Base-by-base conservation (phyloP, 2,113 vertebrate genomes). In the Salvelinus alpinus region DNA sequence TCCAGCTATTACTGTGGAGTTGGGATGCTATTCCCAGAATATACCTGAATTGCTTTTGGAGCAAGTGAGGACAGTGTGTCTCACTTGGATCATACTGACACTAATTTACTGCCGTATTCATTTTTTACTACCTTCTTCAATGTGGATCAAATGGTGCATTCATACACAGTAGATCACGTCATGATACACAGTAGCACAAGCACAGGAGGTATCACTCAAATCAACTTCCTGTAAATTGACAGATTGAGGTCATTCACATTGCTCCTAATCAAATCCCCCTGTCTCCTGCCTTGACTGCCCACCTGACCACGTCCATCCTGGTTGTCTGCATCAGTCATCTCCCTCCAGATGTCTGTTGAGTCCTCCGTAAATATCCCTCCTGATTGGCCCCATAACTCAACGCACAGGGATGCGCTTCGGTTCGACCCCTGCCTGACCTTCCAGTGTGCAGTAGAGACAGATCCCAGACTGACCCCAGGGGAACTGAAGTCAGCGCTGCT, bases 351-450 rank as follows among this genome's bases (percentile, higher is more conserved):
- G 80, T 79, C 80, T 64, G 66, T 18, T 11, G 31, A 54, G 59
- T 79, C 47, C 70, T 84, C 64, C 71, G 78, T 82, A 82, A 87
- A 89, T 85, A 84, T 84, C 64, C 34, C 14, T 11, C 57, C 62
- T 77, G 82, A 84, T 38, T 76, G 64, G 51, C 54, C 73, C 59
- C 68, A 44, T 81, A 77, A 84, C 74, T 77, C 72, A 78, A 38
- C 60, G 25, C 7, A 60, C 24, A 75, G 78, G 24, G 68, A 5
- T 69, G 14, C 66, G 27, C 54, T 27, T 64, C 14, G 47, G 16
- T 11, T 22, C 60, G 47, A 75, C 65, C 80, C 77, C 66, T 34
- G 67, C 25, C 65, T 83, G 85, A 90, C 91, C 84, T 91, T 90
- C 82, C 24, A 83, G 65, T 86, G 82, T 88, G 77, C 78, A 24